Evolutionary conservation across 53 echinoderm and acorn worm species (phyloP), one percentile per base, ranked within the genome.

Genomic region (Apostichopus leukothele): DNA sequence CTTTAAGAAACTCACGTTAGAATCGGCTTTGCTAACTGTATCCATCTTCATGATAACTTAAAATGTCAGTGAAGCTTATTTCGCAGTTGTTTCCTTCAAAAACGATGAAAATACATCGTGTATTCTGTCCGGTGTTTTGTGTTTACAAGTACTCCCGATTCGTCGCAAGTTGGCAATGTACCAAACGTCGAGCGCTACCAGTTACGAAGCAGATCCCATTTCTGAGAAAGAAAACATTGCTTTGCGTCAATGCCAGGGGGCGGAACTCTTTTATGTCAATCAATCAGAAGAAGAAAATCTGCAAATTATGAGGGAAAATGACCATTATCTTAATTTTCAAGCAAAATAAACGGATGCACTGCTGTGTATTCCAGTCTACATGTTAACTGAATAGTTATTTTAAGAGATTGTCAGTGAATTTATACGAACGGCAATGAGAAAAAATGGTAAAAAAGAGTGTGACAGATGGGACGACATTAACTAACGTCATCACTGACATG

Each of bases 31-130:
- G 39, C n/a, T 52, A 6, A 39, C 79, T 5, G 51, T 16, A 79
- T 79, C 79, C 79, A 79, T 79, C 79, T 79, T 79, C 79, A 79
- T 79, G 18, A 50, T 79, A 52, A 19, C 51, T 52, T 63, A 6
- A 63, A 13, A 63, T 63, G 63, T 63, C 63, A 11, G 8, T 13
- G 16, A 63, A 63, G 63, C 4, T 63, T 63, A 13, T 63, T 16
- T 63, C 63, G 39, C 39, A 39, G 39, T 39, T 39, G 39, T 39
- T 39, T 39, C 39, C 39, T 39, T 39, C 39, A 39, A 39, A 39
- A 39, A 39, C 39, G 39, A 39, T 39, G 39, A 39, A 39, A 39
- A 39, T 39, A 39, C 39, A 39, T 39, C 39, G 39, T 39, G 39
- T 39, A 39, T 39, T 39, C 39, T 39, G 39, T 39, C 39, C 39